A percentile compares a stretch with the other conserved stretches of the same genome.
phyloP scores from a whole-genome alignment of 2,797 vertebrate species.

The Siniperca obscura region DNA sequence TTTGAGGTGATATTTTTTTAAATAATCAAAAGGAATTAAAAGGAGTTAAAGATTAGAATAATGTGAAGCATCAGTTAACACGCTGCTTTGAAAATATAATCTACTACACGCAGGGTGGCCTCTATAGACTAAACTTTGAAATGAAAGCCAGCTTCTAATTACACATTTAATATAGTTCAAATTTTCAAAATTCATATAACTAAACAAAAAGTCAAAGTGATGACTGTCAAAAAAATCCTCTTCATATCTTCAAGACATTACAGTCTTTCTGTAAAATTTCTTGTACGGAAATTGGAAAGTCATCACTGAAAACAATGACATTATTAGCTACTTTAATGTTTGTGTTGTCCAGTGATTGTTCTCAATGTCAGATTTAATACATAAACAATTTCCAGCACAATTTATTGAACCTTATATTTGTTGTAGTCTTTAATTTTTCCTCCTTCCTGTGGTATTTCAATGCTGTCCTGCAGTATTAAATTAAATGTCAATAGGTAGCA shows the following conservation, averaged over 20 bases:
- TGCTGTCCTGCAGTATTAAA: conserved; percentile 46
- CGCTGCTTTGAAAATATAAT: conserved; percentile 7
- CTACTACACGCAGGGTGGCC: neutral
- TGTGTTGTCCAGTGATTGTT: conserved; percentile 21
- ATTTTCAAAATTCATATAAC: neutral
- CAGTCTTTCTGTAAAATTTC: neutral
- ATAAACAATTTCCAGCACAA: conserved; percentile 21
- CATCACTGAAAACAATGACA: conserved; percentile 4
- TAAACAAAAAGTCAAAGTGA: neutral
- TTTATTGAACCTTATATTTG: conserved; percentile 38
- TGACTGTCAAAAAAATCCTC: neutral
- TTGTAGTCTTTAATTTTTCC: conserved; percentile 27
- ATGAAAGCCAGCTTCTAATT: conserved; percentile 19
- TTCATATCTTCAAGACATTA: neutral
- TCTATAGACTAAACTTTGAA: conserved; percentile 1
- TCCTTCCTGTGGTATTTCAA: conserved; percentile 34
- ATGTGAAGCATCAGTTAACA: conserved; percentile 17
- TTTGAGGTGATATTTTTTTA: conserved; percentile 28
- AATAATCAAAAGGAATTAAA: conserved; percentile 32
- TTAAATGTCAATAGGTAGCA: conserved; percentile 52
- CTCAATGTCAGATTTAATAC: conserved; percentile 42
- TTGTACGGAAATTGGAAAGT: neutral
- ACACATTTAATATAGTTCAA: neutral
- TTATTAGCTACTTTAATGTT: neutral
- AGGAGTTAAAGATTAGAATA: conserved; percentile 19